Evolutionary conservation across 1,140 invertebrate species (phyloP).

Genomic region (Pogonomyrmex californicus): DNA sequence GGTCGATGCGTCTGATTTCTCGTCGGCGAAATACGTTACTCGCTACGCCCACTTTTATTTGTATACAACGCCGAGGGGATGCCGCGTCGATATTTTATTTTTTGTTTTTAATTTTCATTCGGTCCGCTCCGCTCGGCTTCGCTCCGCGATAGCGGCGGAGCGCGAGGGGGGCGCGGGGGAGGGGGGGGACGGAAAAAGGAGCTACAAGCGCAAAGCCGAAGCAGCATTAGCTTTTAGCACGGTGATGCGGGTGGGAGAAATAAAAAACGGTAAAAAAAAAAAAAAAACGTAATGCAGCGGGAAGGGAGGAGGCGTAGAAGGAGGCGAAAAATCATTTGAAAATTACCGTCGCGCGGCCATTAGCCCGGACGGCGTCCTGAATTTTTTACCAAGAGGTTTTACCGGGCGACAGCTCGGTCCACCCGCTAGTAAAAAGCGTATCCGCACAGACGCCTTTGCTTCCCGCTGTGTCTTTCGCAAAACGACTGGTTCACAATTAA

Average conservation of each 20-base stretch:
- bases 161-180: constrained; percentile 40
- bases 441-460: constrained; percentile 53
- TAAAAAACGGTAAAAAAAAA: constrained; percentile 9
- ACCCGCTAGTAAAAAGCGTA: constrained; percentile 54
- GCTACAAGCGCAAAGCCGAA: constrained; percentile 58
- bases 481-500: constrained; percentile 45
- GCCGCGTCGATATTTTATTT: constrained; percentile 68
- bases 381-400: constrained; percentile 78
- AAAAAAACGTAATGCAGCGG: constrained; percentile 20
- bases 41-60: constrained; percentile 53
- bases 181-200: constrained; percentile 59
- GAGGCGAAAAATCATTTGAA: constrained; percentile 80
- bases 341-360: constrained; percentile 81
- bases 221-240: constrained; percentile 83
- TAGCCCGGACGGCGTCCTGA: constrained; percentile 75
- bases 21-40: constrained; percentile 28
- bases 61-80: constrained; percentile 26
- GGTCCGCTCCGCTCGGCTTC: constrained; percentile 61
- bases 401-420: constrained; percentile 48
- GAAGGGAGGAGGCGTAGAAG: constrained; percentile 21
- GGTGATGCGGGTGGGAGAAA: constrained; percentile 57
- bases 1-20: constrained; percentile 57
- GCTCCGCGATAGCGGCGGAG: constrained; percentile 43
- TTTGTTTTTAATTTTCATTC: constrained; percentile 77
- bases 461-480: constrained; percentile 26